These are phyloP conservation scores for Lepidonotus clava DNA, from an alignment of 2,888 invertebrate species.

Conservation along the genomic window DNA sequence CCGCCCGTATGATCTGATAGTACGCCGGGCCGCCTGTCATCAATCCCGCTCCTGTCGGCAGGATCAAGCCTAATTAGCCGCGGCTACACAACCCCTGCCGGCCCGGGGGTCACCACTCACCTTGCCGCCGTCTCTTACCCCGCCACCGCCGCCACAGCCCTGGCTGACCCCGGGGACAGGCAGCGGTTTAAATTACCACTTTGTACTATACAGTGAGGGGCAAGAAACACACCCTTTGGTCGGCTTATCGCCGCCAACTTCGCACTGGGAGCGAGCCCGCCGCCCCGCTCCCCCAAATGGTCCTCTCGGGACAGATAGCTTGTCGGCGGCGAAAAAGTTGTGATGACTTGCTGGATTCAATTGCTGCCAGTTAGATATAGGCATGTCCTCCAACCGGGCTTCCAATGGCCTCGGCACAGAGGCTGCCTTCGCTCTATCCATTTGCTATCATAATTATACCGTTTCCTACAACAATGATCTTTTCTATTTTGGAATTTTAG, in stretches of 20 bases:
- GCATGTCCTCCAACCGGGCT: not conserved
- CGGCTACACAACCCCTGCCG: not conserved
- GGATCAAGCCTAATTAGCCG: constrained; percentile 19
- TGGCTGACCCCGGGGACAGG: constrained; percentile 13
- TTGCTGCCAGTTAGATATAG: not conserved
- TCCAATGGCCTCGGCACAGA: not conserved
- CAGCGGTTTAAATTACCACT: constrained; percentile 18
- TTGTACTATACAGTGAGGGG: not conserved
- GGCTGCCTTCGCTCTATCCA: no score
- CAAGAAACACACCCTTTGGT: constrained; percentile 17
- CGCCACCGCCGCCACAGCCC: not conserved
- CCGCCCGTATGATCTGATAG: constrained; percentile 20
- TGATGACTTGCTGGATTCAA: constrained; percentile 38
- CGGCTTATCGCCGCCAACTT: constrained; percentile 15
- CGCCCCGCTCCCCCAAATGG: constrained; percentile 19
- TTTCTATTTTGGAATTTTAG: no score
- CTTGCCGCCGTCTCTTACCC: not conserved
- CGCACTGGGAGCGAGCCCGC: constrained; percentile 19
- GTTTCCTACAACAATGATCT: no score
- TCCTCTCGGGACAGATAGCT: constrained; percentile 33
- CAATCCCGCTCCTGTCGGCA: not conserved
- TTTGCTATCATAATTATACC: no score
- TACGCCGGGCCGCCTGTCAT: not conserved
- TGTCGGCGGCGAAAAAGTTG: constrained; percentile 36
- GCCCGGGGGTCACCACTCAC: not conserved